phyloP scores from a whole-genome alignment of 1,140 invertebrate species.

The Drosophila biarmipes region DNA sequence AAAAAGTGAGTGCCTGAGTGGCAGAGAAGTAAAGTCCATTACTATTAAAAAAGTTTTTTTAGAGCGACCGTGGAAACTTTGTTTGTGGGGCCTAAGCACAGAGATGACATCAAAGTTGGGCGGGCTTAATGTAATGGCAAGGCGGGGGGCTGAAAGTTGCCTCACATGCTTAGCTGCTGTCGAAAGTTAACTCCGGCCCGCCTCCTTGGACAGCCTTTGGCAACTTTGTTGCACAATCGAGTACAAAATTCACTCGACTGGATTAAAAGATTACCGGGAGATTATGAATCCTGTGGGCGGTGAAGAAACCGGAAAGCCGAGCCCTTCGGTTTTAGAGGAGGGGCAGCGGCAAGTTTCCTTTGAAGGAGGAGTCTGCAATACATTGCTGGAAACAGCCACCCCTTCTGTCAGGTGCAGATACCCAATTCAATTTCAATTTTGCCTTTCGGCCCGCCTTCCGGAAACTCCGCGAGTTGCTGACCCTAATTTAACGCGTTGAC shows the following conservation, averaged over 20 bases:
- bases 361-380: slow-evolving; percentile 27
- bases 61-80: slow-evolving; percentile 60
- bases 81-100: slow-evolving; percentile 66
- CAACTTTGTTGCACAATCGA: slow-evolving; percentile 81
- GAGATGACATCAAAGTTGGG: slow-evolving; percentile 79
- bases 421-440: slow-evolving; percentile 70
- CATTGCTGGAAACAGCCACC: not conserved
- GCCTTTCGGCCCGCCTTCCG: slow-evolving; percentile 12
- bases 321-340: slow-evolving; percentile 13
- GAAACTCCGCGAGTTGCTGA: slow-evolving; percentile 28
- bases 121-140: slow-evolving; percentile 69
- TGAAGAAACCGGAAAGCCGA: not conserved
- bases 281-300: slow-evolving; percentile 68
- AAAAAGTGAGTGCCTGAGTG: slow-evolving; percentile 18
- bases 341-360: slow-evolving; percentile 27
- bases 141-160: slow-evolving; percentile 23
- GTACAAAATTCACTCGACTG: slow-evolving; percentile 83
- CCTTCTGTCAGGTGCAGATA: slow-evolving; percentile 19
- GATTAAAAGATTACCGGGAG: slow-evolving; percentile 82
- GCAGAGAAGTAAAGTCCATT: slow-evolving; percentile 60
- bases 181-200: slow-evolving; percentile 57
- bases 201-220: slow-evolving; percentile 47
- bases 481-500: slow-evolving; percentile 81
- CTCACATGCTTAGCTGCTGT: slow-evolving; percentile 65
- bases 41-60: slow-evolving; percentile 81